phyloP scores from a whole-genome alignment of 2,113 vertebrate species.

The Prunella himalayana region DNA sequence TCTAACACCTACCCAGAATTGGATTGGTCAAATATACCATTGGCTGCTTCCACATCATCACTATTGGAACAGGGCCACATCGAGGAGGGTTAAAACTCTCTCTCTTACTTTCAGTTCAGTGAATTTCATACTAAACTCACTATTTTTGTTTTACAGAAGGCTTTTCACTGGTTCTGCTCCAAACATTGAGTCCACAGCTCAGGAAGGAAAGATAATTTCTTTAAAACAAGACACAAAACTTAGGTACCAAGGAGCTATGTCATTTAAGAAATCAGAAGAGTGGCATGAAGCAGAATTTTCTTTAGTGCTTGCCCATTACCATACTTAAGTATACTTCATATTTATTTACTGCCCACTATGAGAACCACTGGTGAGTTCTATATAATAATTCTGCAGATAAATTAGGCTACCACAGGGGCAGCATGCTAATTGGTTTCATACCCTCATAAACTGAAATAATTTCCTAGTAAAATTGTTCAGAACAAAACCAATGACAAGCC shows the following conservation, averaged over 20 bases:
- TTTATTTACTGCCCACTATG: neutral
- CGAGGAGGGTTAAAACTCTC: neutral
- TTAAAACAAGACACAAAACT: neutral
- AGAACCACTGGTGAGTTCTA: neutral
- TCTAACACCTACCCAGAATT: neutral
- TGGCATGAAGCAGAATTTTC: neutral
- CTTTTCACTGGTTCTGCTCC: neutral
- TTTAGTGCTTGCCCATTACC: neutral
- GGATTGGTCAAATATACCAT: neutral
- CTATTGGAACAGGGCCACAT: neutral
- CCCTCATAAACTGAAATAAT: neutral
- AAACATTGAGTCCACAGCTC: neutral
- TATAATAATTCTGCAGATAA: neutral
- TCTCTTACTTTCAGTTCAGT: neutral
- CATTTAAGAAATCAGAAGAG: neutral
- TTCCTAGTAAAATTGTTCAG: neutral
- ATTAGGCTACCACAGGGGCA: neutral
- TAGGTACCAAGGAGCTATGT: neutral
- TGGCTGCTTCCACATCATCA: neutral
- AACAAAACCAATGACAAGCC: neutral
- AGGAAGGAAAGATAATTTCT: neutral
- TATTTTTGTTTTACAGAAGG: neutral
- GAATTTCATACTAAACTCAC: neutral
- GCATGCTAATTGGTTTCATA: neutral
- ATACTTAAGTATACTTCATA: neutral